Percentiles rank a stretch among this genome's conserved stretches.
phyloP scores from a whole-genome alignment of 2,113 vertebrate species.

The Pteruthius melanotis region DNA sequence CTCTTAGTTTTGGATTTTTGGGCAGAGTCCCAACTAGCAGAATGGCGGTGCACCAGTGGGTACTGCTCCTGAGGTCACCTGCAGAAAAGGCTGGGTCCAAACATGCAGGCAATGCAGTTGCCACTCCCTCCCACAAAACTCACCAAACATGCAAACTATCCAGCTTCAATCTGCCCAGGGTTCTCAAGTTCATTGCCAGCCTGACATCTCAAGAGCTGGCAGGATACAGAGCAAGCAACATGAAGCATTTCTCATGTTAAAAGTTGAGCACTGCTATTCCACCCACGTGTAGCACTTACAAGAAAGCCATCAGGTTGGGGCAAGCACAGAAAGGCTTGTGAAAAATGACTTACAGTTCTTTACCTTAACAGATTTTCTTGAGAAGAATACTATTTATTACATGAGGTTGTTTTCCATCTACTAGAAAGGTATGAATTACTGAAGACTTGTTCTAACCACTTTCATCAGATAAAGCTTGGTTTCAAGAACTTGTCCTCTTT shows the following conservation, averaged over 20 bases:
- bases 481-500: neutral
- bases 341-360: neutral
- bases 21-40: neutral
- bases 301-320: neutral
- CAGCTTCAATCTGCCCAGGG: conserved; percentile 2
- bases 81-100: neutral
- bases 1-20: neutral
- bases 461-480: neutral
- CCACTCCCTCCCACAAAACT: neutral
- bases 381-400: neutral
- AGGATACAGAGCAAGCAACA: neutral
- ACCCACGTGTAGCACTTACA: neutral
- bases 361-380: neutral
- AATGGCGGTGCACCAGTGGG: rapidly evolving
- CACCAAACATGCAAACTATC: neutral
- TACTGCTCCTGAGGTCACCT: neutral
- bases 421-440: neutral
- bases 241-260: neutral
- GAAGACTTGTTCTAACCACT: neutral
- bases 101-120: neutral
- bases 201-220: neutral
- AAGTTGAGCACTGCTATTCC: neutral
- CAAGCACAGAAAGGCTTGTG: neutral
- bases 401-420: neutral
- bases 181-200: neutral